These are phyloP conservation scores for Adelphocoris suturalis DNA, from an alignment of 2,888 invertebrate species.

Conservation along the genomic window DNA sequence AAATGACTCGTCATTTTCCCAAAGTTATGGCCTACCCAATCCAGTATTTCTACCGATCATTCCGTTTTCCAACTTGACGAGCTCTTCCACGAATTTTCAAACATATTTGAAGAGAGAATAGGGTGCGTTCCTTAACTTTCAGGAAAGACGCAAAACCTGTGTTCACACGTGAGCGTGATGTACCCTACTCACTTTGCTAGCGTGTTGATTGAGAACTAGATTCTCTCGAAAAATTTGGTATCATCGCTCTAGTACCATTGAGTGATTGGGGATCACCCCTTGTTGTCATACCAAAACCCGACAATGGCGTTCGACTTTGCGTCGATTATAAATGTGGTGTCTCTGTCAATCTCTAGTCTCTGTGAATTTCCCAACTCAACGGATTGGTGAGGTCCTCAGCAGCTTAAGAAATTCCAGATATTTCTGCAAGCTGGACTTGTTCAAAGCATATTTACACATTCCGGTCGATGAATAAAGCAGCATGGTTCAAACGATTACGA, in stretches of 20 bases:
- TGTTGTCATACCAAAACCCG: neutral
- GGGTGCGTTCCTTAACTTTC: neutral
- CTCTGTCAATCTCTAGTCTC: neutral
- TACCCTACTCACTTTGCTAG: too few relatives aligned
- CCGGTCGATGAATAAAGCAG: neutral
- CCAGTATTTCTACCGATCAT: too few relatives aligned
- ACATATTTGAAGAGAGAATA: too few relatives aligned
- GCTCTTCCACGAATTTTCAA: too few relatives aligned
- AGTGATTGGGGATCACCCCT: neutral
- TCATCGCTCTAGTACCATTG: neutral
- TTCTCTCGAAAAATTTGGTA: too few relatives aligned
- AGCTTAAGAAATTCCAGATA: constrained; percentile 33
- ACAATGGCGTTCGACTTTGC: neutral
- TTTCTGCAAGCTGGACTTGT: constrained; percentile 19
- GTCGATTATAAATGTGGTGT: constrained; percentile 27
- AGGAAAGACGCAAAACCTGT: neutral
- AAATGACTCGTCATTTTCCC: too few relatives aligned
- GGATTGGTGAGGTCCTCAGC: neutral
- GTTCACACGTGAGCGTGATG: too few relatives aligned
- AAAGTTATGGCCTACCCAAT: too few relatives aligned
- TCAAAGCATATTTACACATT: constrained; percentile 32
- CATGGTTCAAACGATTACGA: constrained; percentile 62
- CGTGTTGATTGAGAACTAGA: too few relatives aligned
- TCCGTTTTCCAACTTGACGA: too few relatives aligned
- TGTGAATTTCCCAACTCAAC: constrained; percentile 21